Evolutionary conservation across 2,797 vertebrate species (phyloP), one percentile per base, ranked within the genome.

Genomic region (Oreonectes daqikongensis): DNA sequence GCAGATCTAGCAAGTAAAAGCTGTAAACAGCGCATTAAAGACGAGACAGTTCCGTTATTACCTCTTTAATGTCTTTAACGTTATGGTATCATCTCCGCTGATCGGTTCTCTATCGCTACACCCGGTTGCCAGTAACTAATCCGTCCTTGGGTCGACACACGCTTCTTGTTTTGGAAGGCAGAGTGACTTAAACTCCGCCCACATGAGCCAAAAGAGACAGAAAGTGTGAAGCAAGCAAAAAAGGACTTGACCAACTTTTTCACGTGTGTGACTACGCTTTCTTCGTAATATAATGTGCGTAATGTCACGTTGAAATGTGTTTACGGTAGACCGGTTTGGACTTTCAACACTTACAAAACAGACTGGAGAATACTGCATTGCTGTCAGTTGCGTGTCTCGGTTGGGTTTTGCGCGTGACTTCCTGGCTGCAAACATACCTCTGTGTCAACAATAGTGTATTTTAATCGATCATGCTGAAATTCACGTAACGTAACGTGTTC

Each of bases 101-200:
- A 15, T 20, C 2, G 24, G 9, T 8, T 15, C 50, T 52, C 35
- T 24, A 9, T 11, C 57, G 44, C 42, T 60, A 18, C 17, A 75
- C 69, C 75, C 2, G 32, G 35, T 64, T 44, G 46, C 22, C 22
- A 32, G 40, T 12, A 66, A 72, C 68, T 82, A 63, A 20, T 52
- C 46, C 4, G 4, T 30, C 24, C 82, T 83, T 77, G 77, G 83
- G 86, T 85, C 55, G 4, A 44, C 5, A 63, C 82, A 82, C 28
- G 57, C 67, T 26, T 57, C 86, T 86, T 88, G 87, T 88, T 90
- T 89, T 90, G 89, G 83, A 0, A 63, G 74, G 28, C 24, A 38
- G n/a, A n/a, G 35, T 12, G 5, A 14, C 75, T 28, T 42, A 9
- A 76, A 40, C 79, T 69, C 79, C 89, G 79, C 91, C 91, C 75